Evolutionary conservation across 1,140 invertebrate genomes (phyloP), one percentile per base, ranked within the genome.

Genomic region (Cotesia chilonis): DNA sequence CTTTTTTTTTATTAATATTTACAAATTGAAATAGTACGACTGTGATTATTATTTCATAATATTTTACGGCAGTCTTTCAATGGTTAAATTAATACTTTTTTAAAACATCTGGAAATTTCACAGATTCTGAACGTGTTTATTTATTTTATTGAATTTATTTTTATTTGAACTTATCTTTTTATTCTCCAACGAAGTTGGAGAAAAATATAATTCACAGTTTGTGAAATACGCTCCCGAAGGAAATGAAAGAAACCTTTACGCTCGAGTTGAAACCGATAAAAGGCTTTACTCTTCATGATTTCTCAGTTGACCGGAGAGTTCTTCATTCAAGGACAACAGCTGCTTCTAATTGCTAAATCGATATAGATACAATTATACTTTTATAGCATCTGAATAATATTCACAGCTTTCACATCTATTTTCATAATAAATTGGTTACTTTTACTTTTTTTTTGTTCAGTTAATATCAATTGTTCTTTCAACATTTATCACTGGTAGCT

Each of bases 341-440:
- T 75, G 74, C 41, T 59, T 41, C 70, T 75, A 72, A 75, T 75
- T 72, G 70, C 54, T 64, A 74, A 75, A 75, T 72, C 70, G 66
- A 75, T 72, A 69, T 72, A 47, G 9, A 28, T 59, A 59, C 14
- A 59, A 20, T 0, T 17, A 36, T 68, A 28, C 36, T 61, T 12
- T n/a, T 4, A 5, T 38, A 28, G 51, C 35, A 38, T 59, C n/a
- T 5, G 5, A 71, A 41, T n/a, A 51, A 71, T 64, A 37, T 71
- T 41, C 66, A 68, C 5, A 47, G 41, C 41, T 64, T 6, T 3
- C 52, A 5, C 4, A 28, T 28, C 28, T 28, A 28, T 28, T 28
- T 28, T 28, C 28, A 47, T 6, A 7, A 47, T 47, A 47, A 9
- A 47, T 47, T 6, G 10, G 6, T 47, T 6, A 6, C 10, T 5